Base-by-base conservation (phyloP, 2,797 vertebrate species). In the Brotula barbata region DNA sequence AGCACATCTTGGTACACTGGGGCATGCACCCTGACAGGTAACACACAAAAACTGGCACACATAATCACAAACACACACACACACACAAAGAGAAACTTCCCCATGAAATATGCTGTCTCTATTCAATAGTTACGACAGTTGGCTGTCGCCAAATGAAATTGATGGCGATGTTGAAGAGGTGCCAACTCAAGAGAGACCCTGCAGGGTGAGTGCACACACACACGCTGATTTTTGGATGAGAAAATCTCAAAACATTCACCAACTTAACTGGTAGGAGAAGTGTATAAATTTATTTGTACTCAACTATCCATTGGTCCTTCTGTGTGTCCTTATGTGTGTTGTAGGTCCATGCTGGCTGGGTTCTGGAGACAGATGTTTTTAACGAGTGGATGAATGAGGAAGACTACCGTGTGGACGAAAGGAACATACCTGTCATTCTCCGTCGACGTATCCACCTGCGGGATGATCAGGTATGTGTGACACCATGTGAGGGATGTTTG, bases 301-400 rank as follows among this genome's bases (percentile, higher is more conserved):
- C n/a, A n/a, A n/a, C 31, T 10, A 22, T 17, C 54, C 11, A 33
- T 36, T 33, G n/a, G 23, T 21, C 1, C 14, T 28, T 47, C 31
- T 61, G 15, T 53, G 6, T 64, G 36, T 5, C 15, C 39, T 13
- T 45, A 4, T 16, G 17, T 64, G 14, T 59, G 4, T 50, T 64
- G 7, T 42, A 98, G 97, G 95, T 99, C 33, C 93, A 96, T 16
- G 91, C 92, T 31, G 93, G 93, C 83, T 98, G 96, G 96, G 86
- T 96, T 81, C 81, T 97, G 69, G 96, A 98, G 83, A 95, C 94
- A 0, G 96, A 96, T 13, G 28, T 89, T 51, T 98, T 95, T 83
- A 98, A 99, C 0, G 96, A 99, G 58, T 98, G 97, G 97, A 97
- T 97, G 96, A 98, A 98, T 3, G 97, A 98, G 49, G 97, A 98